Evolutionary conservation across 2,888 invertebrate genomes (phyloP), one percentile per base, ranked within the genome.

Genomic region (Ceriagrion tenellum): DNA sequence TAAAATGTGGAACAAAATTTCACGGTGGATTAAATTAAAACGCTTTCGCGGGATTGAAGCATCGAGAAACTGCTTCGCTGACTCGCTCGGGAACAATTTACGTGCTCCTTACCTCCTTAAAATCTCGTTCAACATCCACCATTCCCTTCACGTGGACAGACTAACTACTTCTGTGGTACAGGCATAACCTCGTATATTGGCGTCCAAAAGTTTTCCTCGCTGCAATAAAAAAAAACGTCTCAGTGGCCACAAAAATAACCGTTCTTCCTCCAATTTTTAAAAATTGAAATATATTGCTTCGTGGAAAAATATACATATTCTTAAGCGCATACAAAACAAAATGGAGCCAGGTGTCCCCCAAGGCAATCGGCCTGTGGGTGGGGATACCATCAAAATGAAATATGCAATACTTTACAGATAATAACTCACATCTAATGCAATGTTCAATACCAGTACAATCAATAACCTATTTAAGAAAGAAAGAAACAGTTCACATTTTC

Each of bases 1-100:
- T 81, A 35, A 81, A 81, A 81, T 81, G 81, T 81, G 81, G 81
- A 81, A 81, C 35, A 3, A 35, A 81, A 81, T 81, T 81, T 81
- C 13, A 13, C 1, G 35, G 35, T n/a, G 35, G 81, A 81, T 81
- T 81, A 81, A 81, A 81, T 81, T 35, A 81, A 81, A 81, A 81
- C 18, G 10, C 18, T 35, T 35, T 81, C 35, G 13, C 81, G n/a
- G 35, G 35, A 35, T 81, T 81, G 16, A 81, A 16, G 16, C 81
- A 13, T 16, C 26, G 81, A 35, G 35, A 81, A 81, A 81, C 81
- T 16, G 35, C 81, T 81, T 30, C 81, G n/a, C n/a, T n/a, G n/a
- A n/a, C 16, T 81, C 0, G 16, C 81, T 81, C 81, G 30, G 26
- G 81, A 35, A 81, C 81, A 81, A 81, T 81, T 81, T 81, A 81